A percentile compares a stretch with the other conserved stretches of the same genome.
These are phyloP conservation scores for Nylanderia fulva DNA, from an alignment of 1,140 invertebrate species.

Conservation along the genomic window DNA sequence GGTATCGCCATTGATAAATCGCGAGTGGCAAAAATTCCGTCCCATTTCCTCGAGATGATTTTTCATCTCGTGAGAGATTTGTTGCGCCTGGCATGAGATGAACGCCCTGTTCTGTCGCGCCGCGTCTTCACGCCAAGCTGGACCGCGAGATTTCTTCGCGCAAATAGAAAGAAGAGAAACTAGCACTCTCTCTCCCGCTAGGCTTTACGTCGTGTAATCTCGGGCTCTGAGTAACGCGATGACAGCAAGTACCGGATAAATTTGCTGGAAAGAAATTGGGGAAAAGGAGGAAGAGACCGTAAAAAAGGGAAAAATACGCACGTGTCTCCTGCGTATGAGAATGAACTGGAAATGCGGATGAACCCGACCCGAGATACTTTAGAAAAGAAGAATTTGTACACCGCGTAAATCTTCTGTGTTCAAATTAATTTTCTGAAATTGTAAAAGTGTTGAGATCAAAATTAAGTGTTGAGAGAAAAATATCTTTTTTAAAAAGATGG, in stretches of 20 bases:
- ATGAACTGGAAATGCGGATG: slow-evolving; percentile 53
- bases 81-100: slow-evolving; percentile 46
- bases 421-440: slow-evolving; percentile 22
- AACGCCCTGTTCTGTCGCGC: slow-evolving; percentile 50
- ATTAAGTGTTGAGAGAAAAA: too few relatives aligned
- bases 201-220: slow-evolving; percentile 63
- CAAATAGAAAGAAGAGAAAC: slow-evolving; percentile 62
- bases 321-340: slow-evolving; percentile 48
- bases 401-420: slow-evolving; percentile 21
- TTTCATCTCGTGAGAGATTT: slow-evolving; percentile 59
- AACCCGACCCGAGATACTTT: slow-evolving; percentile 31
- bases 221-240: slow-evolving; percentile 36
- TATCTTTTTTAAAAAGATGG: not conserved
- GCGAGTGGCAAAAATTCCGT: slow-evolving; percentile 33
- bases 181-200: slow-evolving; percentile 55
- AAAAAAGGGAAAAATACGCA: slow-evolving; percentile 2
- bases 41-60: slow-evolving; percentile 52
- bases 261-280: slow-evolving; percentile 63
- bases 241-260: slow-evolving; percentile 63
- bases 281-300: slow-evolving; percentile 1
- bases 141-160: slow-evolving; percentile 63
- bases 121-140: slow-evolving; percentile 30
- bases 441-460: not conserved
- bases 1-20: slow-evolving; percentile 52
- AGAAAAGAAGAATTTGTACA: slow-evolving; percentile 20